These are phyloP conservation scores for Crocidura indochinensis DNA, from an alignment of 2,797 vertebrate species.

Conservation along the genomic window DNA sequence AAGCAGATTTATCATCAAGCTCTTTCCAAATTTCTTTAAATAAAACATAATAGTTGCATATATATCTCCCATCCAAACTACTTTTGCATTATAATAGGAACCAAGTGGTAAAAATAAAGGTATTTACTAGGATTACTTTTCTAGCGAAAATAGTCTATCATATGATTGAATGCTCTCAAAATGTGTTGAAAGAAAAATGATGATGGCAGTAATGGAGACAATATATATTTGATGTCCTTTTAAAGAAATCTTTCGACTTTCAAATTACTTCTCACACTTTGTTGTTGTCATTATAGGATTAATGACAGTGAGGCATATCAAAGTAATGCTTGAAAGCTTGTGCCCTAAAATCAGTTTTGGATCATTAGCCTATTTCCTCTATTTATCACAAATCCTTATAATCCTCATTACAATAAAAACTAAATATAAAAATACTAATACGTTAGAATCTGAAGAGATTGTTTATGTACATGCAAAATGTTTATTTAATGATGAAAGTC, in stretches of 20 bases:
- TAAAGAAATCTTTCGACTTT: not conserved
- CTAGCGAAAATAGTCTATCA: slow-evolving; percentile 2
- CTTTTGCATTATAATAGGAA: slow-evolving; percentile 62
- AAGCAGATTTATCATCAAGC: slow-evolving; percentile 69
- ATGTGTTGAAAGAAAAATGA: slow-evolving; percentile 10
- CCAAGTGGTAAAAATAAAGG: slow-evolving; percentile 14
- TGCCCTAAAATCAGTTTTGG: not conserved
- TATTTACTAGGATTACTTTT: slow-evolving; percentile 31
- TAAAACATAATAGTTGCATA: slow-evolving; percentile 64
- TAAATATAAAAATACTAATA: not conserved
- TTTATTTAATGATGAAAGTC: not conserved
- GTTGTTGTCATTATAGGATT: not conserved
- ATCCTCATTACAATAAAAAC: not conserved
- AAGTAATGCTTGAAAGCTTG: not conserved
- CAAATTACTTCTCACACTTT: slow-evolving; percentile 21
- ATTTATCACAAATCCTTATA: not conserved
- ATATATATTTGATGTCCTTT: slow-evolving; percentile 34
- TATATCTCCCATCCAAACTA: slow-evolving; percentile 60
- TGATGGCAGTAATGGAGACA: not conserved
- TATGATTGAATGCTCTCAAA: slow-evolving; percentile 48
- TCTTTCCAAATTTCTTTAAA: slow-evolving; percentile 55
- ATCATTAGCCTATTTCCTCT: not conserved
- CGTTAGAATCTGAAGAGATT: not conserved
- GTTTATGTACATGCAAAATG: not conserved
- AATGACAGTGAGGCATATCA: not conserved